Evolutionary conservation across 1,140 invertebrate genomes (phyloP).

Genomic region (Nephila pilipes): DNA sequence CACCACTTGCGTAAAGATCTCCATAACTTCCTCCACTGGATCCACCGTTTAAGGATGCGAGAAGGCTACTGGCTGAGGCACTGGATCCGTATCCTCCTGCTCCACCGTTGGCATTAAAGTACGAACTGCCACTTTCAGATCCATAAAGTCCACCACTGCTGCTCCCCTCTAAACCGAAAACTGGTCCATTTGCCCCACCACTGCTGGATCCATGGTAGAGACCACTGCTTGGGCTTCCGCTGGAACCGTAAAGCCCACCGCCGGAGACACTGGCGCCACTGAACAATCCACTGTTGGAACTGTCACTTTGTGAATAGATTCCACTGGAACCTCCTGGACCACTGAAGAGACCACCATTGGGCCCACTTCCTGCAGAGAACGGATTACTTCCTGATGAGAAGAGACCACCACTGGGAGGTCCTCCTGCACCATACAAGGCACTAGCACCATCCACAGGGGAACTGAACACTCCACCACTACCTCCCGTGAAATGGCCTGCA

Average conservation of each 20-base stretch:
- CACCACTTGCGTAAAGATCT: constrained; percentile 66
- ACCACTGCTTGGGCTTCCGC: constrained; percentile 43
- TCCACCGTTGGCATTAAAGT: not conserved
- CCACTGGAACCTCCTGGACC: constrained; percentile 31
- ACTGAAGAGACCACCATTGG: not conserved
- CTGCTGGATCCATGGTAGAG: constrained; percentile 49
- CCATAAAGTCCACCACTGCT: constrained; percentile 40
- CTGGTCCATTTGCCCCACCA: not conserved
- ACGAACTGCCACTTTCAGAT: constrained; percentile 4
- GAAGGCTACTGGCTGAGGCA: constrained; percentile 22
- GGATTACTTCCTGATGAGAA: constrained; percentile 33
- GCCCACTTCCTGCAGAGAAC: not conserved
- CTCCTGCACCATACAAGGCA: constrained; percentile 41
- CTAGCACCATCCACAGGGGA: constrained; percentile 36
- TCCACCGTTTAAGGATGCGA: not conserved
- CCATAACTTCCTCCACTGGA: constrained; percentile 34
- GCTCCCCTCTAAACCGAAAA: not conserved
- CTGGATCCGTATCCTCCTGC: constrained; percentile 39
- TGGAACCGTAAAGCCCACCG: constrained; percentile 49
- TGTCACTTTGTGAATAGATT: constrained; percentile 34
- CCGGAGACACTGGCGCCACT: not conserved
- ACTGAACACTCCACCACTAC: constrained; percentile 3
- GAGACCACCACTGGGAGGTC: not conserved
- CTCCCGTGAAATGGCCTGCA: constrained; percentile 57
- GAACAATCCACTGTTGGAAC: constrained; percentile 16